Evolutionary conservation across 2,888 invertebrate genomes (phyloP).

Genomic region (Cryptophagus acutangulus): DNA sequence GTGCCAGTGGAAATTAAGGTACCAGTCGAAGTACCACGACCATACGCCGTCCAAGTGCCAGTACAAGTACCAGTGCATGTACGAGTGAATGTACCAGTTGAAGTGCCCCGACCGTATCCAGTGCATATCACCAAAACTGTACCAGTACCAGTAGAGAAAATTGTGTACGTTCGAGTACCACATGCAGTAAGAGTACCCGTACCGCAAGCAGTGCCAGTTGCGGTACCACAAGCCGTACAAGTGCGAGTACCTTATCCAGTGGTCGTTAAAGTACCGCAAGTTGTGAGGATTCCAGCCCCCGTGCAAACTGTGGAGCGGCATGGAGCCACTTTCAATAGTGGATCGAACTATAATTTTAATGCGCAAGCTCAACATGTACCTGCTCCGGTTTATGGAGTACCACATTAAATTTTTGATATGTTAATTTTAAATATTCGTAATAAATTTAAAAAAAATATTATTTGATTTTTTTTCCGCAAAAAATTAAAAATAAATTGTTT

Average conservation of each 20-base stretch:
- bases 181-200: conserved; percentile 31
- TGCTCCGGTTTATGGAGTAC: too few relatives aligned
- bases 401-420: too few relatives aligned
- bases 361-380: too few relatives aligned
- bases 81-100: conserved; percentile 32
- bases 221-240: conserved; percentile 25
- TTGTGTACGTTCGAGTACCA: conserved; percentile 32
- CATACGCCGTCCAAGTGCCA: conserved; percentile 16
- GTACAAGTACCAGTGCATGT: conserved; percentile 26
- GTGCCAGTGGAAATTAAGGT: conserved; percentile 8
- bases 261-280: conserved; percentile 23
- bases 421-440: too few relatives aligned
- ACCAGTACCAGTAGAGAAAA: conserved; percentile 32
- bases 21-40: conserved; percentile 30
- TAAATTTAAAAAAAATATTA: too few relatives aligned
- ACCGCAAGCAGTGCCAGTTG: conserved; percentile 30
- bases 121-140: conserved; percentile 31
- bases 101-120: conserved; percentile 36
- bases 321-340: too few relatives aligned
- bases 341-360: too few relatives aligned
- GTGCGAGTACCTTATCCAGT: conserved; percentile 32
- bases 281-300: not conserved
- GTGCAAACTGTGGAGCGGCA: too few relatives aligned
- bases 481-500: too few relatives aligned
- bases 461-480: too few relatives aligned